Conservation (phyloP, 2,113 vertebrate species). For the Grantiella picta region DNA sequence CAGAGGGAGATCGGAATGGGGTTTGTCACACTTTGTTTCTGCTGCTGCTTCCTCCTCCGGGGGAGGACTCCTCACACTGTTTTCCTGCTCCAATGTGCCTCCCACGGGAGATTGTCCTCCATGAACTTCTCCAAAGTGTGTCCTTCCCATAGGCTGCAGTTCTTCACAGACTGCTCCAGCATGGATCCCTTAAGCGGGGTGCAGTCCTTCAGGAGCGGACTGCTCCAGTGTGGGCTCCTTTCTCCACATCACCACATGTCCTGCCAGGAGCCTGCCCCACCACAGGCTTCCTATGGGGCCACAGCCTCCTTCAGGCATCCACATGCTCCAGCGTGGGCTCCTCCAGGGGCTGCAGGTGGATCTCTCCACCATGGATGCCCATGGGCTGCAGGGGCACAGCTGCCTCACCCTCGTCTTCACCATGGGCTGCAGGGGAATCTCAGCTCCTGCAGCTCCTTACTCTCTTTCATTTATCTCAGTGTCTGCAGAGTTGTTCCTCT, state of each 20-base stretch:
- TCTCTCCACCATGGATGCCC: not conserved
- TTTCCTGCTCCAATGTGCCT: not conserved
- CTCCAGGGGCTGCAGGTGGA: not conserved
- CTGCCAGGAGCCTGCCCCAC: not conserved
- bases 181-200: not conserved
- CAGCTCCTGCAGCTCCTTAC: not conserved
- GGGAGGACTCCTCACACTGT: not conserved
- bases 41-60: not conserved
- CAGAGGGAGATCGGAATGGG: not conserved
- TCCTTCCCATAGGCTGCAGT: not conserved
- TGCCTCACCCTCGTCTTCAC: not conserved
- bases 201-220: not conserved
- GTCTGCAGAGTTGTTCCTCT: not conserved
- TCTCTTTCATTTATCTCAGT: not conserved
- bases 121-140: not conserved
- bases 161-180: not conserved
- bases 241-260: not conserved
- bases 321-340: rapidly evolving
- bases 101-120: not conserved
- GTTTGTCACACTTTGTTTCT: not conserved
- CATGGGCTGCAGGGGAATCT: not conserved
- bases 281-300: not conserved
- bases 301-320: not conserved
- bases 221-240: not conserved
- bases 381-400: not conserved